phyloP scores from a whole-genome alignment of 2,113 vertebrate genomes.

The Ptilonorhynchus violaceus region DNA sequence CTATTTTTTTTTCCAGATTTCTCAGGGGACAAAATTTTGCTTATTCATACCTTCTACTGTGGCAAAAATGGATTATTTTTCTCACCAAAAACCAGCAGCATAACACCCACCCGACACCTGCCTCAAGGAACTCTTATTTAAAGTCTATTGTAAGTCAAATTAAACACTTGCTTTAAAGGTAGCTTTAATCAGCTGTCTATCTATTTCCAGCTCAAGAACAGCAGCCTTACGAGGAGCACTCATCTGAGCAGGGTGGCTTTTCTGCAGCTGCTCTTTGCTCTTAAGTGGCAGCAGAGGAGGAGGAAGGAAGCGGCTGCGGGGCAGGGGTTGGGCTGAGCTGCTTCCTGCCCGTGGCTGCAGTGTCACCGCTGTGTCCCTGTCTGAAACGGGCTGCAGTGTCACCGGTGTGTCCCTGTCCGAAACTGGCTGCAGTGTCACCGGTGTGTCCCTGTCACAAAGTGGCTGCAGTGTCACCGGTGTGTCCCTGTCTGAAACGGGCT shows the following conservation, averaged over 20 bases:
- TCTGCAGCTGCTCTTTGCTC: neutral
- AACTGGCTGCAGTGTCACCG: too few species aligned
- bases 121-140: neutral
- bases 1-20: constrained; percentile 51
- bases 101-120: neutral
- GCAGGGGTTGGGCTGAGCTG: neutral
- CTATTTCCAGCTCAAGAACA: neutral
- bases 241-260: neutral
- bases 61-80: constrained; percentile 55
- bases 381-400: too few species aligned
- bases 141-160: constrained; percentile 30
- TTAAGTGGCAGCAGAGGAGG: neutral
- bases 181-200: neutral
- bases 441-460: too few species aligned
- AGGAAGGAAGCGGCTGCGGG: neutral
- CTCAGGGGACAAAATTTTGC: constrained; percentile 52
- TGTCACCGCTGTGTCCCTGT: too few species aligned
- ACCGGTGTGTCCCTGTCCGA: neutral
- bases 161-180: neutral
- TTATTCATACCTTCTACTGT: constrained; percentile 52
- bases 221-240: neutral
- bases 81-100: constrained; percentile 31
- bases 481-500: too few species aligned
- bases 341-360: neutral
- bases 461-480: too few species aligned